Conservation (phyloP, 2,888 invertebrate genomes). For the Brachycybe producta region DNA sequence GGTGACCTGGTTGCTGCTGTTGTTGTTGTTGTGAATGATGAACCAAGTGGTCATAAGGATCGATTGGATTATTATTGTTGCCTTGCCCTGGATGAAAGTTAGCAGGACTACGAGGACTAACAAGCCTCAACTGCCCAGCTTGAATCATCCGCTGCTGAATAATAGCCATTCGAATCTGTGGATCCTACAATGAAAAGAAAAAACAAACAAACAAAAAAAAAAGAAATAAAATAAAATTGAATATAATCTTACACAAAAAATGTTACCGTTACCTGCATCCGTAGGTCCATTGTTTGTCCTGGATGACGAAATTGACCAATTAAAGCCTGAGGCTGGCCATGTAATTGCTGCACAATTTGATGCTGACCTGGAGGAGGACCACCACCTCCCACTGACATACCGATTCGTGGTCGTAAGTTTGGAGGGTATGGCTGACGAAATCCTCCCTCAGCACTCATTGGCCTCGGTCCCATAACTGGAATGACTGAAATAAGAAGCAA, state of each 20-base stretch:
- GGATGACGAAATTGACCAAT: slow-evolving; percentile 19
- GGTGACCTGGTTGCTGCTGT: slow-evolving; percentile 18
- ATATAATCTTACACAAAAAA: not conserved
- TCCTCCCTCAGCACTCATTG: slow-evolving; percentile 13
- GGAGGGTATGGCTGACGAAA: slow-evolving; percentile 23
- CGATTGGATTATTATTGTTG: slow-evolving; percentile 31
- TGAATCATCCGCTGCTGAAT: slow-evolving; percentile 21
- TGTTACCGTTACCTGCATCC: slow-evolving; percentile 13
- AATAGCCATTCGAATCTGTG: slow-evolving; percentile 38
- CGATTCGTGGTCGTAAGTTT: slow-evolving; percentile 18
- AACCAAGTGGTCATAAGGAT: slow-evolving; percentile 39
- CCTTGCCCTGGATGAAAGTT: slow-evolving; percentile 20
- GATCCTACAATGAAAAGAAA: slow-evolving; percentile 3
- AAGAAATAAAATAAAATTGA: slow-evolving; percentile 23
- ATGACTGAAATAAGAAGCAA: not conserved
- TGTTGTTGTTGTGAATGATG: too few relatives aligned
- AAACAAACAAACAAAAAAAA: slow-evolving; percentile 1
- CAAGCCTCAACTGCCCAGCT: slow-evolving; percentile 22
- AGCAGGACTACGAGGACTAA: slow-evolving; percentile 14
- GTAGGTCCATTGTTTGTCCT: slow-evolving; percentile 16
- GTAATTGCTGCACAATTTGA: slow-evolving; percentile 3
- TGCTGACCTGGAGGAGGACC: slow-evolving; percentile 1
- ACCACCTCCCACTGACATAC: not conserved
- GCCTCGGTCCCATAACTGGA: slow-evolving; percentile 1
- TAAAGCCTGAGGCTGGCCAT: slow-evolving; percentile 15